Conservation (phyloP, 2,888 invertebrate species). For the Orchestes rusci region DNA sequence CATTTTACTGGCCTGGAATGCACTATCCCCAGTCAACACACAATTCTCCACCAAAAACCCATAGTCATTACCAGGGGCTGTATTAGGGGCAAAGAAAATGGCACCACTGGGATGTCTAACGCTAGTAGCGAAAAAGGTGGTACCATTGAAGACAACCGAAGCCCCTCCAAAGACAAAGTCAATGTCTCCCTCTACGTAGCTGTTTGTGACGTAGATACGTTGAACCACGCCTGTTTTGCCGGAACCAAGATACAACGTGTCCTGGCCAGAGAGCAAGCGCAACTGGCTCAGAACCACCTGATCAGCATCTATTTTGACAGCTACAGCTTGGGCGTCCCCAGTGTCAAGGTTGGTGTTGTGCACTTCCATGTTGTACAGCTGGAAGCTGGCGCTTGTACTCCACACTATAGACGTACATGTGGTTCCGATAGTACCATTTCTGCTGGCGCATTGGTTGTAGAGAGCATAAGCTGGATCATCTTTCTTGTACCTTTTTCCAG, state of each 20-base stretch:
- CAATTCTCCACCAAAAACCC: slow-evolving; percentile 13
- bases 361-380: slow-evolving; percentile 10
- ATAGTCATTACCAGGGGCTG: slow-evolving; percentile 6
- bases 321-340: slow-evolving; percentile 10
- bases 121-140: slow-evolving; percentile 5
- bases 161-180: slow-evolving; percentile 15
- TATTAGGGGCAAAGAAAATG: slow-evolving; percentile 15
- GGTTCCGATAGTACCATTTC: slow-evolving; percentile 6
- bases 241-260: slow-evolving; percentile 12
- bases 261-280: slow-evolving; percentile 6
- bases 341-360: slow-evolving; percentile 1
- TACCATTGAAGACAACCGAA: slow-evolving; percentile 1
- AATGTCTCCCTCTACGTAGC: slow-evolving; percentile 12
- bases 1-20: slow-evolving; percentile 7
- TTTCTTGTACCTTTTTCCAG: slow-evolving; percentile 6
- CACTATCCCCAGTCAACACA: slow-evolving; percentile 9
- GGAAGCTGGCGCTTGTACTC: slow-evolving; percentile 3
- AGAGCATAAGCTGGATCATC: slow-evolving; percentile 11
- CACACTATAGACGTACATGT: slow-evolving; percentile 12
- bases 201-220: slow-evolving; percentile 8
- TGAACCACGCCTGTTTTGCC: slow-evolving; percentile 4
- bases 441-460: slow-evolving; percentile 7
- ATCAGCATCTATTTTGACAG: slow-evolving; percentile 13
- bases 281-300: slow-evolving; percentile 4
- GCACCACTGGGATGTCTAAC: slow-evolving; percentile 6